Evolutionary conservation across 2,888 invertebrate species (phyloP).

Genomic region (Ophion obscuratus): DNA sequence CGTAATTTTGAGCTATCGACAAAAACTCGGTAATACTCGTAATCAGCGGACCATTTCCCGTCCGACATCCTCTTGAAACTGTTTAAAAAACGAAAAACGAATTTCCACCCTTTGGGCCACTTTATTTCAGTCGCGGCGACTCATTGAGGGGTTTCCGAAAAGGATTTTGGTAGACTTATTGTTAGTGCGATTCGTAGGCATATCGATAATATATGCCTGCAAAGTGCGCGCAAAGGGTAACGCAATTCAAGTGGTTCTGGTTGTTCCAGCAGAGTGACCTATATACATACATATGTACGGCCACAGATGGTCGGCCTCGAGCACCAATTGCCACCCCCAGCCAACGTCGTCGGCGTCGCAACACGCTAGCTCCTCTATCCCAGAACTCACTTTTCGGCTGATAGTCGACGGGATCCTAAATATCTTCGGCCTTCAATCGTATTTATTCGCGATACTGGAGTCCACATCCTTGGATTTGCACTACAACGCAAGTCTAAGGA

Average conservation of each 20-base stretch:
- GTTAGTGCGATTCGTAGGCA: conserved; percentile 35
- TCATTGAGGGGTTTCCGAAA: too few species aligned
- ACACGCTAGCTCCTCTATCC: conserved; percentile 53
- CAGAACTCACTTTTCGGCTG: conserved; percentile 67
- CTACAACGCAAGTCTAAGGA: conserved; percentile 17
- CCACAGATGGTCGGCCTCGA: conserved; percentile 84
- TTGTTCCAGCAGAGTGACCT: conserved; percentile 42
- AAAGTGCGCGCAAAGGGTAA: conserved; percentile 79
- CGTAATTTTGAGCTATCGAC: too few species aligned
- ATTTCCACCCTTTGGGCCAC: too few species aligned
- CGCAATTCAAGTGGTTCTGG: conserved; percentile 80
- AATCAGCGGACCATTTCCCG: too few species aligned
- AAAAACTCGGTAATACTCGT: too few species aligned
- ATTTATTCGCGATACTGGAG: conserved; percentile 80
- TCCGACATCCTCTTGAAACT: too few species aligned
- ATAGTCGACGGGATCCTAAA: conserved; percentile 82
- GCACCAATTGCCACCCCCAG: conserved; percentile 81
- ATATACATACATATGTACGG: conserved; percentile 73
- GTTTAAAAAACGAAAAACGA: too few species aligned
- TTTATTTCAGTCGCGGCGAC: too few species aligned
- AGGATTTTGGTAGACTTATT: too few species aligned
- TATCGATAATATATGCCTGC: conserved; percentile 78
- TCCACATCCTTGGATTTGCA: conserved; percentile 77
- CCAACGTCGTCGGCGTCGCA: conserved; percentile 51
- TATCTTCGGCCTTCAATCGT: conserved; percentile 81